phyloP scores from a whole-genome alignment of 2,797 vertebrate genomes.

The Rhabdomys pumilio region DNA sequence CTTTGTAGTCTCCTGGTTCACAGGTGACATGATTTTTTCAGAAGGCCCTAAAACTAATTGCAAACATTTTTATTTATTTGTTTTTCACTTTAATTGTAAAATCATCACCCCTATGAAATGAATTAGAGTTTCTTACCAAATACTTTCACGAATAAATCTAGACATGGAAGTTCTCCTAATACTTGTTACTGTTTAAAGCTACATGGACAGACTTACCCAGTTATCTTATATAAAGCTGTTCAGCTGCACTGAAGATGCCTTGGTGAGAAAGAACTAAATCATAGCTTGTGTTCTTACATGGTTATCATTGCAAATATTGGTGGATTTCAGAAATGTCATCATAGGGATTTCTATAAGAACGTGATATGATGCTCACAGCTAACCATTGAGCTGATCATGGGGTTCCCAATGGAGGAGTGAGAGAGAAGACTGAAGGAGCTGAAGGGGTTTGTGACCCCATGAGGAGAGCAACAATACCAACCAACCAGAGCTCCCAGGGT shows the following conservation, averaged over 20 bases:
- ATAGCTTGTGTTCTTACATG: background rate
- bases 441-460: too few relatives aligned
- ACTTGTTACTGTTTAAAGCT: background rate
- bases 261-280: background rate
- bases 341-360: constrained; percentile 8
- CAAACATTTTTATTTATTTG: background rate
- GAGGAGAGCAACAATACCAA: too few relatives aligned
- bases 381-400: too few relatives aligned
- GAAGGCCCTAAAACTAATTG: constrained; percentile 31
- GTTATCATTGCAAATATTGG: background rate
- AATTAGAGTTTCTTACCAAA: constrained; percentile 34
- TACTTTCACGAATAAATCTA: constrained; percentile 43
- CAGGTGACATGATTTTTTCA: constrained; percentile 31
- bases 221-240: background rate
- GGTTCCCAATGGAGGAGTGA: too few relatives aligned
- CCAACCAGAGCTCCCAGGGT: too few relatives aligned
- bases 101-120: background rate
- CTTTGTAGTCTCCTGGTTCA: background rate
- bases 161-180: background rate
- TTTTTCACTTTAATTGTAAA: constrained; percentile 9
- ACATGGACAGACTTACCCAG: background rate
- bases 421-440: too few relatives aligned
- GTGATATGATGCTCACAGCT: background rate
- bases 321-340: constrained; percentile 35
- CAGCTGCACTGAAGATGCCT: background rate